A percentile compares a stretch with the other conserved stretches of the same genome.
Conservation (phyloP, 2,888 invertebrate species). For the Himalopsyche tibetana region DNA sequence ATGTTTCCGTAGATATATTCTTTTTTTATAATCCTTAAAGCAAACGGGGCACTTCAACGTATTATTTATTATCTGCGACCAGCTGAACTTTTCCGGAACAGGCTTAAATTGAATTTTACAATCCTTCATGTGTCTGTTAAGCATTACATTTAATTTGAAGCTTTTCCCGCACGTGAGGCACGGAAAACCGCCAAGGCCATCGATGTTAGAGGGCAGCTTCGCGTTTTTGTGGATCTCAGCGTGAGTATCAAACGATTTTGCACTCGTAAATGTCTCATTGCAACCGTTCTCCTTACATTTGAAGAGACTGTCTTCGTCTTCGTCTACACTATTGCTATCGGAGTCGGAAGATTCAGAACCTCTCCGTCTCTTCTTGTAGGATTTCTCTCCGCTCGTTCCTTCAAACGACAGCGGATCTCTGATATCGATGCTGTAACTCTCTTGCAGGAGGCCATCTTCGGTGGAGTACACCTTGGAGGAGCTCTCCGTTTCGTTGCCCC, state of each 20-base stretch:
- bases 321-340: conserved; percentile 49
- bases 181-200: conserved; percentile 64
- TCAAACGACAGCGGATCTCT: conserved; percentile 59
- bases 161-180: conserved; percentile 73
- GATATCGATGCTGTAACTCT: conserved; percentile 63
- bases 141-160: conserved; percentile 75
- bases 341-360: conserved; percentile 49
- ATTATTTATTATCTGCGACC: conserved; percentile 9
- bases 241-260: conserved; percentile 51
- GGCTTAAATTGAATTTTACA: conserved; percentile 45
- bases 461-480: conserved; percentile 64
- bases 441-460: conserved; percentile 68
- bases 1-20: conserved; percentile 54
- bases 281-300: conserved; percentile 53
- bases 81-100: neutral
- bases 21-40: conserved; percentile 55
- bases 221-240: conserved; percentile 27
- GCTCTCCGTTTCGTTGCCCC: conserved; percentile 36
- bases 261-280: conserved; percentile 54
- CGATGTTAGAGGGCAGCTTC: neutral
- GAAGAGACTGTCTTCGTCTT: conserved; percentile 23
- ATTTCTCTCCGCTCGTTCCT: conserved; percentile 41
- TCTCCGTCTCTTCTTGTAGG: conserved; percentile 49
- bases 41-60: conserved; percentile 57
- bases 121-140: conserved; percentile 71